Base-by-base conservation (phyloP, 2,888 invertebrate genomes). In the Noctua comes region DNA sequence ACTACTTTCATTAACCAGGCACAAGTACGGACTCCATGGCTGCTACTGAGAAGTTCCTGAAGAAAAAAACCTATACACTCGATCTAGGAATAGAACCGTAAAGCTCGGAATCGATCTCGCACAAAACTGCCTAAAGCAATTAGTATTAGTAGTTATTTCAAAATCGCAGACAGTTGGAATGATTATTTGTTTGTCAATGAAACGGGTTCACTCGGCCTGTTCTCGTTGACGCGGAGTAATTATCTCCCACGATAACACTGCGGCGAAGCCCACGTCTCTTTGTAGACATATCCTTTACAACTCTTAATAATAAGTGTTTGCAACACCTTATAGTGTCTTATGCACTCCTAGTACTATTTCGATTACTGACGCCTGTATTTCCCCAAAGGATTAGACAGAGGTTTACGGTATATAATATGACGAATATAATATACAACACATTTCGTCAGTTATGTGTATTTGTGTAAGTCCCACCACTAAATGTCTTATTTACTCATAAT, bases 171-270 rank as follows among this genome's bases (percentile, higher is more conserved):
- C 65, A 76, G 65, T 66, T 73, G 64, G 59, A 75, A 66, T 70
- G 40, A 76, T 76, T 73, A 80, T 84, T 84, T 80, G 84, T 76
- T 69, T 70, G 59, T 76, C 62, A 69, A 69, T 69, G 59, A 64
- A 80, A 80, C 76, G 66, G 36, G 70, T 73, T 64, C 73, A 62
- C 18, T 59, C 68, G 21, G 54, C 36, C 59, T n/a, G 81, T 31
- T 65, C 18, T 36, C 64, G 36, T 64, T 18, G 54, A 31, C 78
- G 62, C 40, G 2, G 31, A 70, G 76, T 65, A 83, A 68, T 72
- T 76, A 84, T 73, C 76, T 76, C 76, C 76, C 84, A 73, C 73
- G 69, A 57, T 24, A 72, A 57, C 68, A 40, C 69, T n/a, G 62
- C 18, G 13, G 24, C 68, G 24, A 71, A 59, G 40, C 82, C 79